These are phyloP conservation scores for Syrmaticus mikado DNA, from an alignment of 2,113 vertebrate species.

Conservation along the genomic window DNA sequence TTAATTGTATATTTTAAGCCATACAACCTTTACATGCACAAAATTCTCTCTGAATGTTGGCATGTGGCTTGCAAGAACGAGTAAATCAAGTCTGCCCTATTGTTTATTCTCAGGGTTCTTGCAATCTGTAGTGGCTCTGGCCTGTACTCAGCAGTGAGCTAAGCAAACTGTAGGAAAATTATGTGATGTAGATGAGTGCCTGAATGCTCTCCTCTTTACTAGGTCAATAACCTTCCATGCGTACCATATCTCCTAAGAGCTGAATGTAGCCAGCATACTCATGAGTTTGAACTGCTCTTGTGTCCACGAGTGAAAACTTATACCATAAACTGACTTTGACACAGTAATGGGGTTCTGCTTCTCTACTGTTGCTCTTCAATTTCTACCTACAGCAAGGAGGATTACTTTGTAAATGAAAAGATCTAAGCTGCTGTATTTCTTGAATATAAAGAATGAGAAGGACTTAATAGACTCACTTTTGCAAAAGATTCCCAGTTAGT, in stretches of 20 bases:
- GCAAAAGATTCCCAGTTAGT: background rate
- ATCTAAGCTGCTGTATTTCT: background rate
- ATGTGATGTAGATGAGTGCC: fast-evolving
- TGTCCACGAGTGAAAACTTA: background rate
- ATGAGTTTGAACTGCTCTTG: fast-evolving
- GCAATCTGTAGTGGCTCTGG: background rate
- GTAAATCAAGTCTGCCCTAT: fast-evolving
- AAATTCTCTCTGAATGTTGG: background rate
- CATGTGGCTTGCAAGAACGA: background rate
- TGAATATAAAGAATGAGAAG: background rate
- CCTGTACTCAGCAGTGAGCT: background rate
- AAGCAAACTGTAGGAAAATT: background rate
- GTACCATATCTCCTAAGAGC: no score
- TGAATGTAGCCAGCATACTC: background rate
- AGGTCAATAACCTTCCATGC: fast-evolving
- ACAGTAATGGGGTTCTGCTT: fast-evolving
- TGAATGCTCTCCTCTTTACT: background rate
- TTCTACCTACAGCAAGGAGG: background rate
- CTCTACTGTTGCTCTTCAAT: background rate
- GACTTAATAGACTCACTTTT: background rate
- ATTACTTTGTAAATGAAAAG: background rate
- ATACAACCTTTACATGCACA: background rate
- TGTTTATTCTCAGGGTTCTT: background rate
- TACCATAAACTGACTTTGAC: fast-evolving
- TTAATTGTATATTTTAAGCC: background rate